Conservation (phyloP, 2,888 invertebrate genomes). For the Agrotis clavis region DNA sequence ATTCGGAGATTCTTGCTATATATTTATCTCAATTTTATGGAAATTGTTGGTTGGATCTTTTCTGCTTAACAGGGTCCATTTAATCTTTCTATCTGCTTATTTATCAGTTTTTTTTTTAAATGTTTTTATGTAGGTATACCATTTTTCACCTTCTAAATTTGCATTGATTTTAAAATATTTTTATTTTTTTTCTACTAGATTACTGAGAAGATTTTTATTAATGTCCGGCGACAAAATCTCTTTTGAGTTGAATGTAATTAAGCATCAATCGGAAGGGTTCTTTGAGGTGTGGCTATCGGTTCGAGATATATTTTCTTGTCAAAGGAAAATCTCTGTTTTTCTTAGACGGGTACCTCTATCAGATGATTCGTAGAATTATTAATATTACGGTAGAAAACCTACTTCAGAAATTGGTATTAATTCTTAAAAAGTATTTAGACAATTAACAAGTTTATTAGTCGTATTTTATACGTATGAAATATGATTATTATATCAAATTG, state of each 20-base stretch:
- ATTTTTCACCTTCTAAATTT: not conserved
- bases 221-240: slow-evolving; percentile 2
- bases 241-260: slow-evolving; percentile 29
- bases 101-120: no score
- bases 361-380: not conserved
- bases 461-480: not conserved
- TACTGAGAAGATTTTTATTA: slow-evolving; percentile 1
- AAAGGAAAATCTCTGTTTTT: slow-evolving; percentile 20
- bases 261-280: slow-evolving; percentile 24
- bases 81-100: no score
- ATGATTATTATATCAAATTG: not conserved
- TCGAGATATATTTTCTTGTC: not conserved
- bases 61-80: no score
- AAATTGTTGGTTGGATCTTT: no score
- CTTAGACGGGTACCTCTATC: slow-evolving; percentile 1
- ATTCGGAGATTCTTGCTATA: no score
- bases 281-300: slow-evolving; percentile 28
- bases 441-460: no score
- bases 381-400: not conserved
- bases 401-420: no score
- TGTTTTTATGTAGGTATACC: no score
- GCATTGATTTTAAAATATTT: not conserved
- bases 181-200: not conserved
- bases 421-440: no score
- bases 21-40: no score